Evolutionary conservation across 2,888 invertebrate species (phyloP).

Genomic region (Lycocerus yunnanus): DNA sequence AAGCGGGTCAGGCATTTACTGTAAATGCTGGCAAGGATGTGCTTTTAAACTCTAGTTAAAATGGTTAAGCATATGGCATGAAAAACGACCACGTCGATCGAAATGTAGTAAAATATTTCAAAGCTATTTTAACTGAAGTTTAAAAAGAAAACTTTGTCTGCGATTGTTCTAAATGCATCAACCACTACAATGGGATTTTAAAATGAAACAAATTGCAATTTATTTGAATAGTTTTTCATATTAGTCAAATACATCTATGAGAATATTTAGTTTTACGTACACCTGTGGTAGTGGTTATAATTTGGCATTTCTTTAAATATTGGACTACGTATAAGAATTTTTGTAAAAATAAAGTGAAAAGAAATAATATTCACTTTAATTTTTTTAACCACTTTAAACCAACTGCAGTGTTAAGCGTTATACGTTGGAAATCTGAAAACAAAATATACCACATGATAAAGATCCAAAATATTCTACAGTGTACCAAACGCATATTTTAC

Average conservation of each 20-base stretch:
- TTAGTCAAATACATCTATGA: not conserved
- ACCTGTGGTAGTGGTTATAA: no score
- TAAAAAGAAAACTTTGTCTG: not conserved
- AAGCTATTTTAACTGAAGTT: not conserved
- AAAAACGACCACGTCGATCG: not conserved
- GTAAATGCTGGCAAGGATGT: not conserved
- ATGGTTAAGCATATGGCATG: not conserved
- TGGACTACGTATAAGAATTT: no score
- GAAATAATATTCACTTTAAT: no score
- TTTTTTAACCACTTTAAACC: no score
- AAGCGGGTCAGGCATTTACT: not conserved
- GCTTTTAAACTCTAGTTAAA: not conserved
- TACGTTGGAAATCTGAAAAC: no score
- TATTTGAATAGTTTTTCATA: not conserved
- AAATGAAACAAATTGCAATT: not conserved
- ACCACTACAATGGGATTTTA: not conserved
- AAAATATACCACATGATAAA: no score
- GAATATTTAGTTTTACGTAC: no score
- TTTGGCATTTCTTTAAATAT: no score
- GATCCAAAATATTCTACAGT: no score
- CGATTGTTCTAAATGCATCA: not conserved
- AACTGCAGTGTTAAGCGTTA: no score
- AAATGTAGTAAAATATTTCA: not conserved
- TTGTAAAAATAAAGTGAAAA: no score
- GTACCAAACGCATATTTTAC: no score